Conservation (phyloP, 2,113 vertebrate species). For the Anoura caudifer region DNA sequence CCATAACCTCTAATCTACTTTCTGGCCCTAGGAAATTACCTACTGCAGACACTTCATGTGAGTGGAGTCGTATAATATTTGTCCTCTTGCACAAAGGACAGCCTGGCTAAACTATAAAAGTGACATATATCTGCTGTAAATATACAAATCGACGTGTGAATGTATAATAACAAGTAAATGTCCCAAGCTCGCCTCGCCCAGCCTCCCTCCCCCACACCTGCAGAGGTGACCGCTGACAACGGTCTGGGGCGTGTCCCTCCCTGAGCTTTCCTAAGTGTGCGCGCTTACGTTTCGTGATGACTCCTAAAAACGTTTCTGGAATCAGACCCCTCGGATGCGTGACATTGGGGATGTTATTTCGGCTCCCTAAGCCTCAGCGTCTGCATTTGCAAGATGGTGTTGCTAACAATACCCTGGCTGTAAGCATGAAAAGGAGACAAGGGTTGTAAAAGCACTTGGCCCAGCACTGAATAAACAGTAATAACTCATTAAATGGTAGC, state of each 20-base stretch:
- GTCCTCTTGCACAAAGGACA: neutral
- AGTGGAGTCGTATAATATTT: neutral
- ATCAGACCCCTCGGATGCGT: neutral
- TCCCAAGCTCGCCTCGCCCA: fast-evolving
- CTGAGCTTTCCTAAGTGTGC: neutral
- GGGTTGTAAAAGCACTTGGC: neutral
- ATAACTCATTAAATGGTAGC: neutral
- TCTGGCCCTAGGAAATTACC: neutral
- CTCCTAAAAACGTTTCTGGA: neutral
- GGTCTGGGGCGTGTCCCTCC: no score
- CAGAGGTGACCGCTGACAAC: neutral
- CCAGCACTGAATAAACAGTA: neutral
- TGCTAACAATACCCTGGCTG: no score
- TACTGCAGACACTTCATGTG: neutral
- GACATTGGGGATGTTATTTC: neutral
- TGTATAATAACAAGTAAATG: neutral
- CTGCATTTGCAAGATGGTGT: neutral
- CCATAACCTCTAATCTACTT: neutral
- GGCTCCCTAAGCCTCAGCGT: neutral
- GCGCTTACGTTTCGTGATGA: neutral
- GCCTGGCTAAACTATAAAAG: neutral
- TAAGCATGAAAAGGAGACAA: neutral
- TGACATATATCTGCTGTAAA: neutral
- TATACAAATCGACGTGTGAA: neutral
- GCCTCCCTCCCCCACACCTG: no score